Percentiles rank a stretch among this genome's conserved stretches.
These are phyloP conservation scores for Apotomis turbidana DNA, from an alignment of 2,888 invertebrate species.

Conservation along the genomic window DNA sequence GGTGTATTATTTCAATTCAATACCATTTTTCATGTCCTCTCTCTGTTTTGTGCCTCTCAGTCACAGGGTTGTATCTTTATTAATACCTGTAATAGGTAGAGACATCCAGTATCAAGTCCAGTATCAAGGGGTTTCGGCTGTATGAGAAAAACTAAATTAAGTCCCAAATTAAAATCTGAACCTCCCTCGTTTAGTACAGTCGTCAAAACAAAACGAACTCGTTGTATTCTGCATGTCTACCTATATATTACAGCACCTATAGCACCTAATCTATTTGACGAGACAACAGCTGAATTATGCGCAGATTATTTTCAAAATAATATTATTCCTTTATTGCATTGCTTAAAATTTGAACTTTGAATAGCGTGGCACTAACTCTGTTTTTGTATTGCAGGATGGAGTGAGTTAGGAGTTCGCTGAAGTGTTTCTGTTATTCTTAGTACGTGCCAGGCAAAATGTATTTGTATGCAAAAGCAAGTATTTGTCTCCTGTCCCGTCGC, in stretches of 20 bases:
- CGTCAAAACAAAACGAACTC: slow-evolving; percentile 13
- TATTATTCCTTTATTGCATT: neutral
- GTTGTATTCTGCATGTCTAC: slow-evolving; percentile 3
- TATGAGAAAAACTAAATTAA: neutral
- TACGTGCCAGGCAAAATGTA: slow-evolving; percentile 35
- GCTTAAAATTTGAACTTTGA: slow-evolving; percentile 12
- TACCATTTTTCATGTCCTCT: too few relatives aligned
- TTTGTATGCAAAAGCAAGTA: slow-evolving; percentile 40
- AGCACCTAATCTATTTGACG: slow-evolving; percentile 35
- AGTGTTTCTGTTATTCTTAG: slow-evolving; percentile 21
- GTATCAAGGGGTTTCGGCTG: too few relatives aligned
- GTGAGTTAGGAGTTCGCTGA: slow-evolving; percentile 9
- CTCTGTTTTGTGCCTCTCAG: too few relatives aligned
- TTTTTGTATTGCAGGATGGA: slow-evolving; percentile 2
- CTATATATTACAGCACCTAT: slow-evolving; percentile 29
- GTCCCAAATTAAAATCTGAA: neutral
- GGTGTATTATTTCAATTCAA: too few relatives aligned
- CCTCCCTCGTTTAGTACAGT: neutral
- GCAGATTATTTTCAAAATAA: slow-evolving; percentile 1
- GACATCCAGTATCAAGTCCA: too few relatives aligned
- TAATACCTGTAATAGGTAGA: too few relatives aligned
- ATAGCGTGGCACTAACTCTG: neutral
- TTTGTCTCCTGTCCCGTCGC: slow-evolving; percentile 38
- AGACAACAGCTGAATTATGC: slow-evolving; percentile 32
- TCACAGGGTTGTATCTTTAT: too few relatives aligned